Percentiles rank a stretch among this genome's conserved stretches.
phyloP scores from a whole-genome alignment of 1,140 invertebrate genomes.

The Drosophila mauritiana region DNA sequence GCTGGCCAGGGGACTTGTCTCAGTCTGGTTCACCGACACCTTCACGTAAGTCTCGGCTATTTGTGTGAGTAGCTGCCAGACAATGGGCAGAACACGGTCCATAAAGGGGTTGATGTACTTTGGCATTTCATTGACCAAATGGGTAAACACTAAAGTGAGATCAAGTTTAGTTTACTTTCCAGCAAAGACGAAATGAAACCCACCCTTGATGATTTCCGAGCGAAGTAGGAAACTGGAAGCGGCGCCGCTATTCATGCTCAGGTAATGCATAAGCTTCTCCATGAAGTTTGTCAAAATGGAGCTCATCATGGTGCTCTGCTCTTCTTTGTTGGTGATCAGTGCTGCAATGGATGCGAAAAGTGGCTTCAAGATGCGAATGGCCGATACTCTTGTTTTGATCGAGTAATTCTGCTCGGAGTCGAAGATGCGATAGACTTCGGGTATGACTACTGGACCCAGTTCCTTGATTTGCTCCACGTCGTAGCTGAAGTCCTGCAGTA shows the following conservation, averaged over 20 bases:
- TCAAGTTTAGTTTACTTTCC: not conserved
- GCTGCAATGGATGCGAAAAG: conserved; percentile 86
- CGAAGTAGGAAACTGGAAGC: conserved; percentile 89
- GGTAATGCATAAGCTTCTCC: conserved; percentile 88
- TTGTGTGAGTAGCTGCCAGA: conserved; percentile 90
- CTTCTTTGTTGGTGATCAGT: conserved; percentile 87
- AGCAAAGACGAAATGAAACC: conserved; percentile 8
- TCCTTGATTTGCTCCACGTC: conserved; percentile 90
- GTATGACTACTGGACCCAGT: conserved; percentile 90
- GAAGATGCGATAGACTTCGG: conserved; percentile 91
- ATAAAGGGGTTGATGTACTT: conserved; percentile 89
- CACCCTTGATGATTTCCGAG: conserved; percentile 90
- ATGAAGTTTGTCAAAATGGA: conserved; percentile 90
- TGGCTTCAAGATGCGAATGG: conserved; percentile 77
- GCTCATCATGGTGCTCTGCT: conserved; percentile 89
- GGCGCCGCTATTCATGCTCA: conserved; percentile 87
- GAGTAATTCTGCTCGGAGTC: conserved; percentile 87
- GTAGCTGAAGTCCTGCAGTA: conserved; percentile 90
- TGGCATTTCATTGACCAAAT: conserved; percentile 88
- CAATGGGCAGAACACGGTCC: conserved; percentile 88
- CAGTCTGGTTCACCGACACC: conserved; percentile 80
- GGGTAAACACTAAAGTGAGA: conserved; percentile 85
- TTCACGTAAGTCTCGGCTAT: conserved; percentile 87
- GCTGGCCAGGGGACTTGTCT: conserved; percentile 63
- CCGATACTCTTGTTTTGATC: conserved; percentile 77